Percentiles rank a stretch among this genome's conserved stretches.
Conservation (phyloP, 2,888 invertebrate species). For the Ormia ochracea region DNA sequence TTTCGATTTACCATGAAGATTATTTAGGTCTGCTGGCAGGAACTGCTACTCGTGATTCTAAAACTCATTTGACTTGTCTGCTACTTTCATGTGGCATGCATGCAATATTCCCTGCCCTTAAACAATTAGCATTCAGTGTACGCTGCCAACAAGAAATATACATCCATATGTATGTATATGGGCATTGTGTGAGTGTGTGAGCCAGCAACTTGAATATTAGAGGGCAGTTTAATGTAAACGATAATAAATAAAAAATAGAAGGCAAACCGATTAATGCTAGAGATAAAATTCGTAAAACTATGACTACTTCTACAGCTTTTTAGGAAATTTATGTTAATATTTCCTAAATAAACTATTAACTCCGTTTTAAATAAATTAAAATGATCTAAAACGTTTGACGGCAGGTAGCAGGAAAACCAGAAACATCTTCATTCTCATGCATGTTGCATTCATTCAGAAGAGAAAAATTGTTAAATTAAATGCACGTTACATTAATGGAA, state of each 20-base stretch:
- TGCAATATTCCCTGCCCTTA: neutral
- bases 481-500: neutral
- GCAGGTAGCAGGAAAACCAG: neutral
- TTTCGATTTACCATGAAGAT: too few relatives aligned
- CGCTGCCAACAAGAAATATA: neutral
- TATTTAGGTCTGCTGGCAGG: too few relatives aligned
- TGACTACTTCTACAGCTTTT: slow-evolving; percentile 15
- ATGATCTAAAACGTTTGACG: slow-evolving; percentile 29
- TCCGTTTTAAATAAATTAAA: slow-evolving; percentile 23
- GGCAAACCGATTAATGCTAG: slow-evolving; percentile 34
- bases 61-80: too few relatives aligned
- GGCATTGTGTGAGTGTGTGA: slow-evolving; percentile 1
- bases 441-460: slow-evolving; percentile 1
- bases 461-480: neutral
- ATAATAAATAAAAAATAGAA: slow-evolving; percentile 33
- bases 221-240: slow-evolving; percentile 38
- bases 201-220: slow-evolving; percentile 8
- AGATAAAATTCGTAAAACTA: slow-evolving; percentile 36
- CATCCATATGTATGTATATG: too few relatives aligned
- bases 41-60: too few relatives aligned
- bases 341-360: slow-evolving; percentile 38
- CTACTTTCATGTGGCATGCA: neutral
- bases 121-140: neutral
- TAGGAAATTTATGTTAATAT: slow-evolving; percentile 17
- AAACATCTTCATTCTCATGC: slow-evolving; percentile 18